Percentiles rank a stretch among this genome's conserved stretches.
Evolutionary conservation across 1,140 invertebrate species (phyloP).

Genomic region (Samia ricini): DNA sequence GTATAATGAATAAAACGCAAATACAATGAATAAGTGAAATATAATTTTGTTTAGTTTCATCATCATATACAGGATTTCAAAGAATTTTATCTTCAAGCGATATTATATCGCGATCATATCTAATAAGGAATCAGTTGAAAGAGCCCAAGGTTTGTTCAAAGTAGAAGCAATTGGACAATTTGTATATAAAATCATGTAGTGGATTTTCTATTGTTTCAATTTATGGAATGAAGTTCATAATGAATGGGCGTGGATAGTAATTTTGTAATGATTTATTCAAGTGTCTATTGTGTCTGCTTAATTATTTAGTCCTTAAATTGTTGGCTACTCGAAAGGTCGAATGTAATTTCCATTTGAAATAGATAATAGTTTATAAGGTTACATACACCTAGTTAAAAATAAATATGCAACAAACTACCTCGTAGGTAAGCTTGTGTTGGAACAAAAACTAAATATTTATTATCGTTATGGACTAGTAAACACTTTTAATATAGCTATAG

Average conservation of each 20-base stretch:
- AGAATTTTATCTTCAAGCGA: background rate
- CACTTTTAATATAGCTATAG: too few species aligned
- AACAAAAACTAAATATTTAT: too few species aligned
- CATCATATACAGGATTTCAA: background rate
- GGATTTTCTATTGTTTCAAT: constrained; percentile 7
- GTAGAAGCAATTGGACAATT: constrained; percentile 6
- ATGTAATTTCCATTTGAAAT: background rate
- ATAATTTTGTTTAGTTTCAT: too few species aligned
- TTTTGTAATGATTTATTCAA: background rate
- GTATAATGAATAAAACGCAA: too few species aligned
- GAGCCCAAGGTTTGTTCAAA: constrained; percentile 2
- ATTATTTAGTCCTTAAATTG: background rate
- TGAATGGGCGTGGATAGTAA: background rate
- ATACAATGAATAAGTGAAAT: too few species aligned
- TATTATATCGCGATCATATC: background rate
- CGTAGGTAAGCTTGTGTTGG: background rate
- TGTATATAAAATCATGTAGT: constrained; percentile 5
- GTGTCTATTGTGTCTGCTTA: background rate
- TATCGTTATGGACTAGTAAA: too few species aligned
- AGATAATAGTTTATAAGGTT: background rate
- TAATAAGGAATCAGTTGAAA: background rate
- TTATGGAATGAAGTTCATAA: background rate
- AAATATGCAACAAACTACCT: background rate
- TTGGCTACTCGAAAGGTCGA: background rate
- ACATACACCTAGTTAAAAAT: too few species aligned